Evolutionary conservation across 1,140 invertebrate genomes (phyloP).

Genomic region (Micrasema minimum): DNA sequence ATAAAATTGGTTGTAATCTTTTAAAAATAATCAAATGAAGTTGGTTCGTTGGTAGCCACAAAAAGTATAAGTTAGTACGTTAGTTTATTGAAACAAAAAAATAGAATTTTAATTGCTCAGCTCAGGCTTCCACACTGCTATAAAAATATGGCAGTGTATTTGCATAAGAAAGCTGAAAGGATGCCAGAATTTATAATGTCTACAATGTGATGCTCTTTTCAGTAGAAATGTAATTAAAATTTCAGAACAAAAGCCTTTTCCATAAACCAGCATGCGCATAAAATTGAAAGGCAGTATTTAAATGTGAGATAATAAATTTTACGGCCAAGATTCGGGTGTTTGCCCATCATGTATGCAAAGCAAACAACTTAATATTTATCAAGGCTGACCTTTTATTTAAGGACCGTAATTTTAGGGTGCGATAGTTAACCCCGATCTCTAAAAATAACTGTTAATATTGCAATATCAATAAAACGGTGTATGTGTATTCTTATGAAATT

Average conservation of each 20-base stretch:
- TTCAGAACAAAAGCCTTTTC: slow-evolving; percentile 12
- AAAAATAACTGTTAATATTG: not conserved
- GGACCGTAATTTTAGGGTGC: not conserved
- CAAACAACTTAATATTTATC: too few species aligned
- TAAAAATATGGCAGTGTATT: slow-evolving; percentile 5
- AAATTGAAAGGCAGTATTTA: slow-evolving; percentile 9
- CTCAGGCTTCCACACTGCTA: not conserved
- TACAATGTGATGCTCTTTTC: slow-evolving; percentile 25
- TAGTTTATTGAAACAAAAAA: too few species aligned
- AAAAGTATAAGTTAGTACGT: too few species aligned
- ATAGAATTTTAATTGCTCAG: too few species aligned
- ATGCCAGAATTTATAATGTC: slow-evolving; percentile 13
- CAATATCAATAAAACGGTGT: not conserved
- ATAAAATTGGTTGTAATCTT: too few species aligned
- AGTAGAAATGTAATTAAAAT: slow-evolving; percentile 20
- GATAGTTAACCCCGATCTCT: not conserved
- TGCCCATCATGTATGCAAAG: too few species aligned
- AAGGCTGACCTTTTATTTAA: too few species aligned
- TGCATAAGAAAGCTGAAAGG: slow-evolving; percentile 24
- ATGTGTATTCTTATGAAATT: not conserved
- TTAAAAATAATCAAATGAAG: too few species aligned
- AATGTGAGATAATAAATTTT: not conserved
- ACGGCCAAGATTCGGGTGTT: not conserved
- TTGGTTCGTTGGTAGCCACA: too few species aligned
- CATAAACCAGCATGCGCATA: slow-evolving; percentile 5